Conservation (phyloP, 53 echinoderm and acorn worm species). For the Henricia sp. region DNA sequence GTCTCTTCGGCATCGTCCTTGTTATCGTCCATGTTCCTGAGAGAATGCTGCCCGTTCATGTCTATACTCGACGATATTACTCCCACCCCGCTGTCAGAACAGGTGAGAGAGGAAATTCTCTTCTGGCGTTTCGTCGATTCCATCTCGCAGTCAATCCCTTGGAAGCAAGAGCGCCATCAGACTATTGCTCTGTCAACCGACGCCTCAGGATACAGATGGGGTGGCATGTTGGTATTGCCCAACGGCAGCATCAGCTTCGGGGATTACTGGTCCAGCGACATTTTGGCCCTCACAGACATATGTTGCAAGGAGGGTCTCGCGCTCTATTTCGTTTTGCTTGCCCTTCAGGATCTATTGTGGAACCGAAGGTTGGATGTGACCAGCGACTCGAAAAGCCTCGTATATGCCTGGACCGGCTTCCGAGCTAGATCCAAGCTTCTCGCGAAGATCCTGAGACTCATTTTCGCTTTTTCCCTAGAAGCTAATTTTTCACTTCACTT, state of each 20-base stretch:
- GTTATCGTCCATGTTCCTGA: conserved; percentile 1
- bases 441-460: neutral
- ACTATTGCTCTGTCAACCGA: conserved; percentile 1
- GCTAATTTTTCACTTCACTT: neutral
- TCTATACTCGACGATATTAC: neutral
- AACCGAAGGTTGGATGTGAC: neutral
- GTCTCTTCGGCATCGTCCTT: neutral
- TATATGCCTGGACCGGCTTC: neutral
- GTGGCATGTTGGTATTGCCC: neutral
- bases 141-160: conserved; percentile 10
- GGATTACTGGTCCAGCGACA: conserved; percentile 2
- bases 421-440: neutral
- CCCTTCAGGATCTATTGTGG: neutral
- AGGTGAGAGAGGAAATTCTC: neutral
- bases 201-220: conserved; percentile 10
- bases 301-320: neutral
- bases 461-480: too few species aligned
- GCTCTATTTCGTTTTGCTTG: conserved; percentile 8
- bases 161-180: conserved; percentile 4
- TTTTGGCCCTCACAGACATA: neutral
- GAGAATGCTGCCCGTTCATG: conserved; percentile 1
- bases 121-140: neutral
- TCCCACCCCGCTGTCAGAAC: neutral
- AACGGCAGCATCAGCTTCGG: neutral
- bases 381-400: neutral